phyloP scores from a whole-genome alignment of 1,140 invertebrate species.

The Leucophenga varia region DNA sequence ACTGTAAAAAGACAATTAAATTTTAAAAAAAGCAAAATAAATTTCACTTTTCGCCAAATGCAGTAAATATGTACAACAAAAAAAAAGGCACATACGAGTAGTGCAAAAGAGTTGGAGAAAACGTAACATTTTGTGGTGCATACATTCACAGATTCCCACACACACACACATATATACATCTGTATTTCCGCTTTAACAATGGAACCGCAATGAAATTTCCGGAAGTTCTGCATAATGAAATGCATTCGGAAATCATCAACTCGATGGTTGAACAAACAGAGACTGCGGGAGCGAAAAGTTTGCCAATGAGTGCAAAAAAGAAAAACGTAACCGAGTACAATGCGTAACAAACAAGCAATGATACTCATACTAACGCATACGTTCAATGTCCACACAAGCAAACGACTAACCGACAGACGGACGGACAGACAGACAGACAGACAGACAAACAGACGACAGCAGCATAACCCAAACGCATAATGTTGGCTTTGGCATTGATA shows the following conservation, averaged over 20 bases:
- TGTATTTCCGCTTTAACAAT: slow-evolving; percentile 29
- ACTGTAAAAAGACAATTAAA: too few relatives aligned
- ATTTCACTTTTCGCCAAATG: too few relatives aligned
- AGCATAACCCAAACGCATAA: too few relatives aligned
- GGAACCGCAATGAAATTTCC: slow-evolving; percentile 54
- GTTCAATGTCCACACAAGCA: background rate
- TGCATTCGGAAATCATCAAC: slow-evolving; percentile 56
- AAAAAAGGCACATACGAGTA: too few relatives aligned
- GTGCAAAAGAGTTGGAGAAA: too few relatives aligned
- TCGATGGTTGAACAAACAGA: slow-evolving; percentile 49
- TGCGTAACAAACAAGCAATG: too few relatives aligned
- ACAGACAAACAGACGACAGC: background rate
- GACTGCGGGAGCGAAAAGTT: background rate
- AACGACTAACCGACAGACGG: background rate
- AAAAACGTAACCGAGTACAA: slow-evolving; percentile 4
- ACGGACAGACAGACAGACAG: background rate
- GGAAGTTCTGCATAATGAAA: slow-evolving; percentile 54
- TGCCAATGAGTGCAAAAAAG: background rate
- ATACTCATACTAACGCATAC: too few relatives aligned
- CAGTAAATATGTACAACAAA: too few relatives aligned
- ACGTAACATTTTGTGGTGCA: background rate
- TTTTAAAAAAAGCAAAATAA: too few relatives aligned
- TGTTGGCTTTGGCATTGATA: too few relatives aligned
- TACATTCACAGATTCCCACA: too few relatives aligned
- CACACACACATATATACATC: slow-evolving; percentile 11